Evolutionary conservation across 2,888 invertebrate genomes (phyloP), one percentile per base, ranked within the genome.

Genomic region (Apoderus coryli): DNA sequence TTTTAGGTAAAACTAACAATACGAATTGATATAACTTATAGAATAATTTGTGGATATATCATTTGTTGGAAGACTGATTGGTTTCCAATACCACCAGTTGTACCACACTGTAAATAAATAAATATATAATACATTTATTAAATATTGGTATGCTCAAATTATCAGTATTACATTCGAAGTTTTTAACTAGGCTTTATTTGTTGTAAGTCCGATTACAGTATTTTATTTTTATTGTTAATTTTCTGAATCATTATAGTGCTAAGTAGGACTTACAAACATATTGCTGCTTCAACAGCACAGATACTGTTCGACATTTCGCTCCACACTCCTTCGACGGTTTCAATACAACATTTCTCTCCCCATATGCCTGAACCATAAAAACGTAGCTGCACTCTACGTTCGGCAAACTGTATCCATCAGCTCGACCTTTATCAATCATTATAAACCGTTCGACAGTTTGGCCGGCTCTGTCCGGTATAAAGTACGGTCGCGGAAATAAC

Each of bases 61-160:
- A 4, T 19, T 24, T n/a, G 63, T 56, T 37, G 76, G 71, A 39
- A 70, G 63, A 46, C 76, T 71, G 13, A 67, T 56, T 14, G 79
- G 77, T 49, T 76, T 63, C 78, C 80, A 82, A 46, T 79, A 81
- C 74, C 80, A 78, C 79, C 80, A 81, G 52, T 80, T 81, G 52
- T 79, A 81, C 71, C 76, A 78, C 44, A 81, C 81, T 81, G 61
- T 40, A 70, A 70, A 29, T n/a, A n/a, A n/a, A 42, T 43, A 47
- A 52, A 48, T 38, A 27, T 7, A 13, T 26, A 28, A 30, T 19
- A 22, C 16, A 25, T 25, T 36, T 34, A 26, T 25, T 30, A 32
- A 24, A 33, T 29, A 22, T 10, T 29, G 25, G 29, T 19, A n/a
- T n/a, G n/a, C n/a, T n/a, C n/a, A n/a, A n/a, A n/a, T n/a, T n/a